Base-by-base conservation (phyloP, 2,113 vertebrate genomes). In the Chamaea fasciata region DNA sequence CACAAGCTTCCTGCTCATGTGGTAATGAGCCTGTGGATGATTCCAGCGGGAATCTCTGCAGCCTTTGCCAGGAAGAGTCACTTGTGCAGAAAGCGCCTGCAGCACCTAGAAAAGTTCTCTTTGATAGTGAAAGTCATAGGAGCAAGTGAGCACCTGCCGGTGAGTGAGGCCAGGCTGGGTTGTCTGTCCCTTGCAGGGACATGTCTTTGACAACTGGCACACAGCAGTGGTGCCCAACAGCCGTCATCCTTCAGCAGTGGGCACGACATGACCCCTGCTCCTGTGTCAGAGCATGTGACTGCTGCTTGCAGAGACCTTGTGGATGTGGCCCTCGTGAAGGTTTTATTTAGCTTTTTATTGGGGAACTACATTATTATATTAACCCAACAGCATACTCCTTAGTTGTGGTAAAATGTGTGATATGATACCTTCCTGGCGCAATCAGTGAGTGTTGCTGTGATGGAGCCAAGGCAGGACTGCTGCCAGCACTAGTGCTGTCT, bases 131-230 rank as follows among this genome's bases (percentile, higher is more conserved):
- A 97, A 95, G 90, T 92, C 79, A 62, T 7, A 60, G 86, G 83
- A 90, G 83, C 87, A 62, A 97, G 91, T 88, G 90, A 96, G 71
- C 93, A 94, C 90, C 91, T 95, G 96, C 86, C 92, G 89, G 77
- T 28, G 8, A 95, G 90, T 6, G 7, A 89, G 93, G 88, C 95
- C 90, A 80, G 24, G 37, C 53, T 84, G 1, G 4, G 62, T 3
- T 92, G 57, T 39, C 60, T 94, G 94, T 82, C 89, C 88, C 46
- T 71, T 95, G 86, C 86, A 95, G 77, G 83, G 81, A 44, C 89
- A 83, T 81, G 94, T 55, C 83, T 81, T 80, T 84, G 74, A 75
- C 22, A 31, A 15, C 30, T 39, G 15, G 39, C 63, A 52, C 53
- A 13, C 5, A 7, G 77, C 85, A 84, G 30, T 15, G 52, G 28